These are phyloP conservation scores for Mycteria americana DNA, from an alignment of 2,797 vertebrate genomes.

Conservation along the genomic window DNA sequence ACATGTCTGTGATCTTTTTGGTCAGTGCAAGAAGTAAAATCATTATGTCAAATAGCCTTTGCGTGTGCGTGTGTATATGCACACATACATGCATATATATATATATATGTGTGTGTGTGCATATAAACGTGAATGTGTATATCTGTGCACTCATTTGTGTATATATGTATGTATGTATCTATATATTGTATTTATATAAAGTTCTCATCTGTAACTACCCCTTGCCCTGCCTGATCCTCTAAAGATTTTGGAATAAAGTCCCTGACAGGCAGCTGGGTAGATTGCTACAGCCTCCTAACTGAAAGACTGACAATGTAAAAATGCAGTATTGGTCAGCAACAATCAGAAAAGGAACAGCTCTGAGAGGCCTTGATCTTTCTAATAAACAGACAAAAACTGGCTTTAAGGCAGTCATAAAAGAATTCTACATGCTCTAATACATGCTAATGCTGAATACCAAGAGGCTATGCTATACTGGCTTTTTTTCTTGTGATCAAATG, in stretches of 20 bases:
- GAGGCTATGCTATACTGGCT: rapidly evolving
- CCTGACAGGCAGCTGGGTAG: background rate
- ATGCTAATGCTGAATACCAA: background rate
- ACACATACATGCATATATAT: too few species aligned
- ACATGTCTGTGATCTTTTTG: background rate
- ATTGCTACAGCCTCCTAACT: background rate
- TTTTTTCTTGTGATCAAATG: background rate
- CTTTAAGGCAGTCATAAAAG: background rate
- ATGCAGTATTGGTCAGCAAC: background rate
- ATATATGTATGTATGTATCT: background rate
- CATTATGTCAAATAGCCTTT: background rate
- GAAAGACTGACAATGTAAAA: background rate
- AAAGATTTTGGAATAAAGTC: background rate
- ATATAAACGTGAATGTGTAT: background rate
- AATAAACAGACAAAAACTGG: background rate
- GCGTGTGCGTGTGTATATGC: background rate
- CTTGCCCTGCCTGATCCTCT: background rate
- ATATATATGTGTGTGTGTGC: background rate
- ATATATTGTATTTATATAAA: background rate
- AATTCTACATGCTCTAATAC: background rate
- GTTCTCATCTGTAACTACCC: background rate
- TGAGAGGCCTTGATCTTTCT: background rate
- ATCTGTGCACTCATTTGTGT: background rate
- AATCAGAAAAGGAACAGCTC: background rate
- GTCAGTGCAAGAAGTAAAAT: background rate